Conservation (phyloP, 35 echinoderm and acorn worm genomes). For the Holothuria glaberrima region DNA sequence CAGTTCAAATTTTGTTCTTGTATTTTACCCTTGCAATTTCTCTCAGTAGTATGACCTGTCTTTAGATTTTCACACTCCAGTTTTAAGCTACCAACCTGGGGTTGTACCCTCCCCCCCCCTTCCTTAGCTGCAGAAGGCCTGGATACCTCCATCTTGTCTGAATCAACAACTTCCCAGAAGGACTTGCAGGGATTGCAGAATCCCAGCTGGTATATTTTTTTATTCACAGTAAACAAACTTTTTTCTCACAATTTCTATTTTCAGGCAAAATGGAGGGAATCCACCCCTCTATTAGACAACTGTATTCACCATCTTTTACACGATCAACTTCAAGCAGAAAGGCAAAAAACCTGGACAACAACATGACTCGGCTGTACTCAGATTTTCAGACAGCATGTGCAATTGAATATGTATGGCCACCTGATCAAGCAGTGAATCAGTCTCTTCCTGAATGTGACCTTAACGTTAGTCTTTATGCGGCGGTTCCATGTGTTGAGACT, state of each 20-base stretch:
- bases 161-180: neutral
- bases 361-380: neutral
- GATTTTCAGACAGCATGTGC: neutral
- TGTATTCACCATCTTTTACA: constrained; percentile 15
- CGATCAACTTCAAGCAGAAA: constrained; percentile 19
- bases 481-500: constrained; percentile 2
- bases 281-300: neutral
- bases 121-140: neutral
- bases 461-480: neutral
- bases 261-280: constrained; percentile 7
- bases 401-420: neutral
- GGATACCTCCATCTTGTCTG: neutral
- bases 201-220: neutral
- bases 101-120: too few relatives aligned
- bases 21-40: neutral
- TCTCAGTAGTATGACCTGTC: neutral
- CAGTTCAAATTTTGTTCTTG: constrained; percentile 10
- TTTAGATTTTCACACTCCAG: neutral
- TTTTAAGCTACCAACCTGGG: neutral
- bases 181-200: constrained; percentile 2
- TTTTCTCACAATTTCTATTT: constrained; percentile 19
- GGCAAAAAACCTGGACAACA: neutral
- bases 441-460: neutral
- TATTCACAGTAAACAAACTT: constrained; percentile 1
- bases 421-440: neutral